Conservation (phyloP, 1,140 invertebrate species). For the Zeugodacus cucurbitae region DNA sequence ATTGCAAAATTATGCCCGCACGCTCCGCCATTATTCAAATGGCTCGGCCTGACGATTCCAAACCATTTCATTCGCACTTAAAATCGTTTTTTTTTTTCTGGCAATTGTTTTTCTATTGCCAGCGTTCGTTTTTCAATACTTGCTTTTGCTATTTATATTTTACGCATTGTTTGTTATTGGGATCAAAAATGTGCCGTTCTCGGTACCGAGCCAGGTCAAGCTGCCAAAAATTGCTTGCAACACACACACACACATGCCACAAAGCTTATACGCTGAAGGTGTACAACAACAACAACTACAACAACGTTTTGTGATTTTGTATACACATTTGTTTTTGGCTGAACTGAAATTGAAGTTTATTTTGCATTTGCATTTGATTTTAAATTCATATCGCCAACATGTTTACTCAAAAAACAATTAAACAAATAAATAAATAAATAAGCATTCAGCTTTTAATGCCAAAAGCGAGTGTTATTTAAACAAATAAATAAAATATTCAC, state of each 20-base stretch:
- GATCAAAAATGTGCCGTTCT: neutral
- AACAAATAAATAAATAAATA: conserved; percentile 40
- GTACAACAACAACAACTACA: too few species aligned
- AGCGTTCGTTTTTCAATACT: neutral
- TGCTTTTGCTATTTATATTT: conserved; percentile 10
- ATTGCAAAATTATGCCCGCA: neutral
- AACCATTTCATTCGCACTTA: conserved; percentile 32
- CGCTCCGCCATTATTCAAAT: conserved; percentile 6
- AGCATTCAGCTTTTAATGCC: conserved; percentile 22
- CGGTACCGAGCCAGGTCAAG: neutral
- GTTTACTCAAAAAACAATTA: conserved; percentile 40
- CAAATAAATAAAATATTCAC: conserved; percentile 41
- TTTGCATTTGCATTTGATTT: conserved; percentile 38
- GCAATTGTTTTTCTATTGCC: conserved; percentile 14
- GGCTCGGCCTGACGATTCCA: neutral
- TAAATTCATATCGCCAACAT: conserved; percentile 38
- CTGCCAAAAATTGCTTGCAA: conserved; percentile 9
- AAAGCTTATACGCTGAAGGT: neutral
- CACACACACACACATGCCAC: neutral
- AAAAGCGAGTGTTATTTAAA: conserved; percentile 39
- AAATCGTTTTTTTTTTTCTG: neutral
- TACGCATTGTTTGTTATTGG: conserved; percentile 31
- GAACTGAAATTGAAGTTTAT: neutral
- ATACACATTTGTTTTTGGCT: neutral
- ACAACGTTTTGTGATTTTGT: neutral